Evolutionary conservation across 1,140 invertebrate species (phyloP).

Genomic region (Bombyx mandarina): DNA sequence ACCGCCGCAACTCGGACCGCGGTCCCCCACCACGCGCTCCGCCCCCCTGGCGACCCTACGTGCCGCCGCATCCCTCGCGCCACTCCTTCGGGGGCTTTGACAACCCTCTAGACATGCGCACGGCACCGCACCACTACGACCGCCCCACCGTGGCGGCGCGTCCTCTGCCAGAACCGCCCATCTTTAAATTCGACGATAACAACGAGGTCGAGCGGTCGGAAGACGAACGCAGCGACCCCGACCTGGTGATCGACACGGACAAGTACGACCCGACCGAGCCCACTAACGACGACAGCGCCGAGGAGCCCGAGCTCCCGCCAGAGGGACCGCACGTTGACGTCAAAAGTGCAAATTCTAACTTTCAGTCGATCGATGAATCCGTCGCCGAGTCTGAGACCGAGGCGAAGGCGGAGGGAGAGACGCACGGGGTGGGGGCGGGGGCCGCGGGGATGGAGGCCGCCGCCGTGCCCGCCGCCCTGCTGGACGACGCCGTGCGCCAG

Average conservation of each 20-base stretch:
- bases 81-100: conserved; percentile 49
- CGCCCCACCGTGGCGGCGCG: conserved; percentile 1
- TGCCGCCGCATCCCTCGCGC: conserved; percentile 34
- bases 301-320: conserved; percentile 24
- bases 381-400: too few relatives aligned
- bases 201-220: conserved; percentile 55
- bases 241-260: conserved; percentile 76
- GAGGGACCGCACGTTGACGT: conserved; percentile 1
- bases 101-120: conserved; percentile 46
- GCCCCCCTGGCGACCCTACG: conserved; percentile 18
- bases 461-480: conserved; percentile 36
- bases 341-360: conserved; percentile 5
- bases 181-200: conserved; percentile 64
- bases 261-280: conserved; percentile 78
- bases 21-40: conserved; percentile 9
- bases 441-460: conserved; percentile 16
- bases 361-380: conserved; percentile 3
- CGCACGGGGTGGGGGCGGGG: conserved; percentile 26
- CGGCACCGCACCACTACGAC: conserved; percentile 21
- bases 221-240: conserved; percentile 76
- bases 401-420: conserved; percentile 4
- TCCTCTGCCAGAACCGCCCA: conserved; percentile 72
- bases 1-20: conserved; percentile 22
- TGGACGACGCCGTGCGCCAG: conserved; percentile 54
- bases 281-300: conserved; percentile 65